phyloP scores from a whole-genome alignment of 2,888 invertebrate species.

The Trypoxylon attenuatum region DNA sequence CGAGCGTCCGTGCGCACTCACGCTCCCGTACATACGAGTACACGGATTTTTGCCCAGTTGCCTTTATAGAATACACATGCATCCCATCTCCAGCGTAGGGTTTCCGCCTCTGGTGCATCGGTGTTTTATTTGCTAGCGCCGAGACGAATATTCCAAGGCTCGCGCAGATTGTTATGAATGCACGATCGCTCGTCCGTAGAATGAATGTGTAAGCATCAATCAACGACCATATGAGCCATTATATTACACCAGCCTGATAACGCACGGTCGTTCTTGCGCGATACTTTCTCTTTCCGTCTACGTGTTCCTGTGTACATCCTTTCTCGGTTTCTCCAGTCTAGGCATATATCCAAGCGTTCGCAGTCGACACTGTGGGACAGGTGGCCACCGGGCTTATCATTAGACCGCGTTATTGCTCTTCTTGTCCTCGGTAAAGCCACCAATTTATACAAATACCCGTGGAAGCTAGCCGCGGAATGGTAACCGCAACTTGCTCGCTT shows the following conservation, averaged over 20 bases:
- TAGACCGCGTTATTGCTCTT: constrained; percentile 19
- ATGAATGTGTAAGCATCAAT: constrained; percentile 45
- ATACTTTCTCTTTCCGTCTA: constrained; percentile 46
- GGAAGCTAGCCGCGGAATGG: constrained; percentile 9
- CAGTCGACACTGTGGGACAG: no score
- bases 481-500: constrained; percentile 59
- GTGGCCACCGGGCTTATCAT: no score
- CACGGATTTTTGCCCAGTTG: not conserved
- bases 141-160: constrained; percentile 7
- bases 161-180: constrained; percentile 13
- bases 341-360: not conserved
- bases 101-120: no score
- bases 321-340: not conserved
- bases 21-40: no score
- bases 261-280: constrained; percentile 37
- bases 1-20: no score
- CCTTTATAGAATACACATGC: not conserved
- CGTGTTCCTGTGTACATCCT: constrained; percentile 8
- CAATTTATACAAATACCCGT: constrained; percentile 40
- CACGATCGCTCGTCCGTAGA: constrained; percentile 14
- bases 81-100: no score
- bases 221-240: constrained; percentile 43
- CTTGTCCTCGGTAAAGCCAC: constrained; percentile 28
- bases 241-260: constrained; percentile 41
- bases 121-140: no score